These are phyloP conservation scores for Asarcornis scutulata DNA, from an alignment of 2,113 vertebrate species.

Conservation along the genomic window DNA sequence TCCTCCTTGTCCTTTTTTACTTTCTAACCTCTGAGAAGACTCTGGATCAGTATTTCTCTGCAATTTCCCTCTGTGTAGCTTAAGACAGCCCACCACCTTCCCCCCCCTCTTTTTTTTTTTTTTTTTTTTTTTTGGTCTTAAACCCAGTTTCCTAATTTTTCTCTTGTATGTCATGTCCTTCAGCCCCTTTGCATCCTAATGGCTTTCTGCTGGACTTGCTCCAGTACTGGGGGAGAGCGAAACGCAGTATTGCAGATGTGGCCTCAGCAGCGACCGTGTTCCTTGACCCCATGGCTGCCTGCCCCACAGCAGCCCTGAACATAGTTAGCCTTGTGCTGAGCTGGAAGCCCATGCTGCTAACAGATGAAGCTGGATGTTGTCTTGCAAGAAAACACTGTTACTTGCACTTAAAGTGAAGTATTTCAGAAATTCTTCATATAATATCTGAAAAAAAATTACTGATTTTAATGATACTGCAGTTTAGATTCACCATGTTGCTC, in stretches of 20 bases:
- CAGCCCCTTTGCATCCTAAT: not conserved
- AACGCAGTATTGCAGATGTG: not conserved
- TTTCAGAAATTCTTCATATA: not conserved
- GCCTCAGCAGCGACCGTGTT: not conserved
- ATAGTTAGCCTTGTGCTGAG: rapidly evolving
- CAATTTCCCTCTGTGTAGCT: not conserved
- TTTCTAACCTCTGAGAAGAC: not conserved
- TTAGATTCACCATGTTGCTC: not conserved
- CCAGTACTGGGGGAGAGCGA: not conserved
- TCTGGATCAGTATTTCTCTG: not conserved
- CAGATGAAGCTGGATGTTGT: not conserved
- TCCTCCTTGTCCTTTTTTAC: not conserved
- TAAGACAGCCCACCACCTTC: not conserved
- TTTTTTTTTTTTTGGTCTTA: not conserved
- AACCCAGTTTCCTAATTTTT: not conserved
- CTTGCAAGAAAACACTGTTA: not conserved
- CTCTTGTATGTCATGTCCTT: not conserved
- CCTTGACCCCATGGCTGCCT: not conserved
- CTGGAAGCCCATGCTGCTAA: not conserved
- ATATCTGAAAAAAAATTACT: not conserved
- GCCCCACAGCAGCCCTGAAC: rapidly evolving
- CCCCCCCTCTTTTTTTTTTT: not conserved
- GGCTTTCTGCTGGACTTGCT: constrained; percentile 20
- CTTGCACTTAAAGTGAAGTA: not conserved
- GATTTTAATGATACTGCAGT: not conserved